Base-by-base conservation (phyloP, 1,140 invertebrate species). In the Carcinoscorpius rotundicauda region DNA sequence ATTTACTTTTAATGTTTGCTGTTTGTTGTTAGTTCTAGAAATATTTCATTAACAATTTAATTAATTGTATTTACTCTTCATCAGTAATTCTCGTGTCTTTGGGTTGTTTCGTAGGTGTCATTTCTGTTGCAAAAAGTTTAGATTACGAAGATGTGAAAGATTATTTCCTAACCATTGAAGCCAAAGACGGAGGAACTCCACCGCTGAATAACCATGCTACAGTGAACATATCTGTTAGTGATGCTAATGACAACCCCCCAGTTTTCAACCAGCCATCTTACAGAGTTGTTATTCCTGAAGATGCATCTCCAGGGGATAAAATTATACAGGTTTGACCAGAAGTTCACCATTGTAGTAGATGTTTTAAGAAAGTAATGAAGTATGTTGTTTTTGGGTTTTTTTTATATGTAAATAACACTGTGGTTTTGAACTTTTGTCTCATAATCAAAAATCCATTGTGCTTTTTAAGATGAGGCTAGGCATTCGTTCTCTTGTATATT, bases 241-340 rank as follows among this genome's bases (percentile, higher is more conserved):
- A 97, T 77, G 85, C 87, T 69, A 97, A 97, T 74, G 93, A 97
- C 73, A 95, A 96, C 76, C 80, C 84, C 6, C 93, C 93, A 4
- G 80, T 84, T 55, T 97, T 97, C 75, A 82, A 80, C 58, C 89
- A 92, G 75, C 80, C 83, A 52, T 82, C 87, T 1, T 97, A 95
- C 73, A 85, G 83, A 58, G 84, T 88, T 4, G 80, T 84, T 56
- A 83, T 95, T 3, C 81, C 83, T 53, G 93, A 96, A 78, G 88
- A 94, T 76, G 82, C 86, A 53, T 59, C 62, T 66, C 74, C 85
- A 11, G 86, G 85, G 55, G 82, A 86, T 68, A 82, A 83, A 71
- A 83, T 93, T 10, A 62, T 77, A 4, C 73, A 77, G 70, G 79
- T 87, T 9, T 8, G 53, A 8, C n/a, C n/a, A 6, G 53, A 55